Conservation (phyloP, 2,797 vertebrate species). For the Phrynocephalus vlangalii region DNA sequence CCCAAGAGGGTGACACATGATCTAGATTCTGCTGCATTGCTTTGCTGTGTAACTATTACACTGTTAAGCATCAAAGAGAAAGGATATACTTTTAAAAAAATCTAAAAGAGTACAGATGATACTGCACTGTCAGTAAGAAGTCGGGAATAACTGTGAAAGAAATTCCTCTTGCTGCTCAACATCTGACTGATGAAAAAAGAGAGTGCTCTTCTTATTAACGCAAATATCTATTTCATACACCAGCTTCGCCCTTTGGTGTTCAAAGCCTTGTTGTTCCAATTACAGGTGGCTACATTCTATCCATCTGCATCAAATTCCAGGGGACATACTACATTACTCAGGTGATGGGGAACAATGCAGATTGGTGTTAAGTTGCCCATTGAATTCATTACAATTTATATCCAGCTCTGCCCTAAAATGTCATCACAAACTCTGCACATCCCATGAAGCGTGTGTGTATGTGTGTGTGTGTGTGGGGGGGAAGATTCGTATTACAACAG, state of each 20-base stretch:
- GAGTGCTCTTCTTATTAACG: slow-evolving; percentile 41
- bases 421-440: too few species aligned
- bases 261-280: neutral
- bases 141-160: slow-evolving; percentile 48
- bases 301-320: slow-evolving; percentile 9
- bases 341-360: slow-evolving; percentile 23
- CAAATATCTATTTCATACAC: slow-evolving; percentile 43
- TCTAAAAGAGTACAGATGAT: slow-evolving; percentile 8
- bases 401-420: too few species aligned
- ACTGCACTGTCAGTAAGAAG: slow-evolving; percentile 30
- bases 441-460: too few species aligned
- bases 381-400: too few species aligned
- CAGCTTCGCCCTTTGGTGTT: slow-evolving; percentile 34
- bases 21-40: slow-evolving; percentile 16
- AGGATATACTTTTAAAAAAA: slow-evolving; percentile 8
- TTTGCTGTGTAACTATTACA: slow-evolving; percentile 34
- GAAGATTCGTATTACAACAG: too few species aligned
- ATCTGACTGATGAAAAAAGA: slow-evolving; percentile 41
- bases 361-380: neutral
- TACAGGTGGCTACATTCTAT: neutral
- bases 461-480: too few species aligned
- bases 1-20: neutral
- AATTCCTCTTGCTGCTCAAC: slow-evolving; percentile 26
- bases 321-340: neutral
- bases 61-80: slow-evolving; percentile 50